A percentile compares a stretch with the other conserved stretches of the same genome.
These are phyloP conservation scores for Podargus strigoides DNA, from an alignment of 2,797 vertebrate species.

Conservation along the genomic window DNA sequence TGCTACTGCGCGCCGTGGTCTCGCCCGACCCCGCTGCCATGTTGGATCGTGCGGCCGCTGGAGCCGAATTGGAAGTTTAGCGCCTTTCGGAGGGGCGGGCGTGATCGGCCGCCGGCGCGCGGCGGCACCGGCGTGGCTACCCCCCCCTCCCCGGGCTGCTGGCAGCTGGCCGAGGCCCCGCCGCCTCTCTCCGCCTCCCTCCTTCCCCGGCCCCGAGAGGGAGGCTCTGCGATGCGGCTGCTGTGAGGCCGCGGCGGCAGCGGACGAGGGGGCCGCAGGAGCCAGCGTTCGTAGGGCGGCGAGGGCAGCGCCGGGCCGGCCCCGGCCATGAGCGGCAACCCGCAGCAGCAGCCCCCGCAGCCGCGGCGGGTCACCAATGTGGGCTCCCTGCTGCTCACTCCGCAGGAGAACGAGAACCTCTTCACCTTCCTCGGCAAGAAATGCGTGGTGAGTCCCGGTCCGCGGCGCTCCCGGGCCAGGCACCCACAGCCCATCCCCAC, in stretches of 20 bases:
- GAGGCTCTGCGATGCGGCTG: conserved; percentile 40
- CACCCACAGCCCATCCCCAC: background rate
- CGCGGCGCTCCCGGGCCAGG: background rate
- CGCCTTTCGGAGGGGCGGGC: background rate
- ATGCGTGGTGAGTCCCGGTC: conserved; percentile 85
- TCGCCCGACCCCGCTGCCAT: conserved; percentile 82
- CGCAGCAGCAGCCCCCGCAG: conserved; percentile 70
- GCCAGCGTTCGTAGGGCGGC: background rate
- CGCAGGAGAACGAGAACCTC: conserved; percentile 92
- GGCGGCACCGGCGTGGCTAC: background rate
- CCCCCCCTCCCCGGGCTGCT: background rate
- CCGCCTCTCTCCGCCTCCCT: background rate
- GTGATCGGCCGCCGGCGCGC: background rate
- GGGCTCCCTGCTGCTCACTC: conserved; percentile 89
- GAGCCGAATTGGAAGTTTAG: conserved; percentile 81
- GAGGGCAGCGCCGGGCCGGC: conserved; percentile 40
- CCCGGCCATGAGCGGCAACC: conserved; percentile 77
- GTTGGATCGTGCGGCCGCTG: conserved; percentile 83
- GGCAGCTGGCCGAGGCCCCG: background rate
- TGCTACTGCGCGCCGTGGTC: conserved; percentile 63
- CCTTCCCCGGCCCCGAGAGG: background rate
- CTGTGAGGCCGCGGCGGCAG: conserved; percentile 61
- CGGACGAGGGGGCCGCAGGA: conserved; percentile 21
- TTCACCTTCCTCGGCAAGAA: conserved; percentile 89
- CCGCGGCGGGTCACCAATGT: conserved; percentile 81